Evolutionary conservation across 1,140 invertebrate species (phyloP), one percentile per base, ranked within the genome.

Genomic region (Amphibalanus amphitrite): DNA sequence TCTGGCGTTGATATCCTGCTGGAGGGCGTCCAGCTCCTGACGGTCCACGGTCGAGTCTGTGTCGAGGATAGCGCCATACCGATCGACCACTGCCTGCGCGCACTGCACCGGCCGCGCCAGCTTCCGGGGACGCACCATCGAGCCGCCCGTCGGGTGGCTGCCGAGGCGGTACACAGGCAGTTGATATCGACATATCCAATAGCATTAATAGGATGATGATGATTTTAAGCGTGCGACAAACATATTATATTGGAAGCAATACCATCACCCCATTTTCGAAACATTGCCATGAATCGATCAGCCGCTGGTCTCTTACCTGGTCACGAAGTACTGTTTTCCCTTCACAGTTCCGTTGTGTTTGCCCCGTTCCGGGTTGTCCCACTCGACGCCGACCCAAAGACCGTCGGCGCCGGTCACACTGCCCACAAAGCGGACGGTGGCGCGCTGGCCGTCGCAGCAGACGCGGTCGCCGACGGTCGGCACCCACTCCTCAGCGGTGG

Each of bases 271-370:
- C n/a, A n/a, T n/a, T n/a, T n/a, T n/a, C n/a, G n/a, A n/a, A n/a
- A n/a, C n/a, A n/a, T n/a, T n/a, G n/a, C n/a, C n/a, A n/a, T n/a
- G n/a, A n/a, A n/a, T n/a, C n/a, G n/a, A n/a, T n/a, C n/a, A n/a
- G 33, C 33, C 4, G 33, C 33, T 38, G 33, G 33, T 38, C 33
- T 38, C 71, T 80, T 82, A 90, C 86, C 84, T 85, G 3, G 92
- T 88, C 77, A 85, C 84, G 79, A 96, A 97, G 80, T 95, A 97
- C 75, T 86, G 83, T 68, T 86, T 81, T 69, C 88, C 89, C 75
- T 93, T 85, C 71, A 94, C 85, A 40, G 83, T 86, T 0, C 94
- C 94, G 85, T 93, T 86, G 78, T 98, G 94, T 80, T 95, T 95
- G 20, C 94, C 94, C 77, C 93, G 83, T 30, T 80, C 79, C 3